phyloP scores from a whole-genome alignment of 2,797 vertebrate species.

The Argya squamiceps region DNA sequence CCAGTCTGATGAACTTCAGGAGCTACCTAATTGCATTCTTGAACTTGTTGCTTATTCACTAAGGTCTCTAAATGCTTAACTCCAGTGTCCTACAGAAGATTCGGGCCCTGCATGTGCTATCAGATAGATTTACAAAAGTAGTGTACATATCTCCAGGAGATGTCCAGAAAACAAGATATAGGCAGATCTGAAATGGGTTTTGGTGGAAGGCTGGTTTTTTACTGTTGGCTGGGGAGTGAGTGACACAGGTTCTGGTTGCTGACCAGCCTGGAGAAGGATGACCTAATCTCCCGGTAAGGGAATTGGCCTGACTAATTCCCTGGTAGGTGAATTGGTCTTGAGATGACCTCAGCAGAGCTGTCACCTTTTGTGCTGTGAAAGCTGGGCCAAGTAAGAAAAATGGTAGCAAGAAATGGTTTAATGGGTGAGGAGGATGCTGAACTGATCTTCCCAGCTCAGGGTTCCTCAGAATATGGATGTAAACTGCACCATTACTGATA shows the following conservation, averaged over 20 bases:
- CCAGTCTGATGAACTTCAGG: neutral
- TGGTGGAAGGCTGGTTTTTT: neutral
- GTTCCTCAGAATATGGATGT: neutral
- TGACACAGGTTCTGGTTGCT: neutral
- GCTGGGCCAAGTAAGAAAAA: fast-evolving
- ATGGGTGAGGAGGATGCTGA: neutral
- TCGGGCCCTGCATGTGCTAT: neutral
- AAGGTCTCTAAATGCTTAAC: neutral
- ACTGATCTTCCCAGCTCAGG: neutral
- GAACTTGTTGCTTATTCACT: neutral
- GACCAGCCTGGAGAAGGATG: neutral
- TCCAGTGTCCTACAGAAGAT: neutral
- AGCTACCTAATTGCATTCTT: neutral
- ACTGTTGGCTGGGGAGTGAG: fast-evolving
- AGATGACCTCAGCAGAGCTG: neutral
- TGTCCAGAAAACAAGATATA: neutral
- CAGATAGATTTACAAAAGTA: neutral
- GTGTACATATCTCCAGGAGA: neutral
- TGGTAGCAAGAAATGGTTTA: neutral
- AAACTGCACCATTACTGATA: neutral
- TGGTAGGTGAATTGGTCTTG: neutral
- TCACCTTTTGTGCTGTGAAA: neutral
- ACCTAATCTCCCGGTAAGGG: neutral
- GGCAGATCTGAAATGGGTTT: neutral
- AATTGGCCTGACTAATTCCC: neutral